Percentiles rank a stretch among this genome's conserved stretches.
phyloP scores from a whole-genome alignment of 1,140 invertebrate species.

The Apolygus lucorum region DNA sequence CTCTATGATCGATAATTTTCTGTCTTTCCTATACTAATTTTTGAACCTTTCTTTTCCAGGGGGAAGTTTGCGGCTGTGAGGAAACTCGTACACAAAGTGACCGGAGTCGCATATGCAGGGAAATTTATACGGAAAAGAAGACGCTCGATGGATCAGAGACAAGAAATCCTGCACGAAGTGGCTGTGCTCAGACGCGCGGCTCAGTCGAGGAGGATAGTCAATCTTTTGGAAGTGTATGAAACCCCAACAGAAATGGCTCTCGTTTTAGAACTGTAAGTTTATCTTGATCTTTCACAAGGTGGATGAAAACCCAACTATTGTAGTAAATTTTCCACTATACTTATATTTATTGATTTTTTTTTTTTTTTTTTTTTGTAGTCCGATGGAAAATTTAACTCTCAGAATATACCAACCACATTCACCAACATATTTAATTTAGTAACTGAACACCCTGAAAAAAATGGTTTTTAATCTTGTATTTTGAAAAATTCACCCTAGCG shows the following conservation, averaged over 20 bases:
- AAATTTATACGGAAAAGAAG: conserved; percentile 90
- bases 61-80: conserved; percentile 94
- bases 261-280: conserved; percentile 77
- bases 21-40: background rate
- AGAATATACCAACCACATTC: too few relatives aligned
- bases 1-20: too few relatives aligned
- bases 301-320: too few relatives aligned
- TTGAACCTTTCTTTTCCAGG: conserved; percentile 50
- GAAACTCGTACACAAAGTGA: conserved; percentile 71
- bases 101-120: conserved; percentile 81
- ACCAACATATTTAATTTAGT: too few relatives aligned
- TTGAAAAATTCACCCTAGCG: too few relatives aligned
- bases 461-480: too few relatives aligned
- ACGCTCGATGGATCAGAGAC: conserved; percentile 66
- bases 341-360: too few relatives aligned
- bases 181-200: conserved; percentile 79
- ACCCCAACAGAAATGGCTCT: conserved; percentile 74
- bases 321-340: too few relatives aligned
- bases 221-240: conserved; percentile 80
- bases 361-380: too few relatives aligned
- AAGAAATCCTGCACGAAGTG: conserved; percentile 83
- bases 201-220: conserved; percentile 59
- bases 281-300: too few relatives aligned
- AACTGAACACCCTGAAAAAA: too few relatives aligned
- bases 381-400: too few relatives aligned